Evolutionary conservation across 2,888 invertebrate genomes (phyloP).

Genomic region (Idaea aversata): DNA sequence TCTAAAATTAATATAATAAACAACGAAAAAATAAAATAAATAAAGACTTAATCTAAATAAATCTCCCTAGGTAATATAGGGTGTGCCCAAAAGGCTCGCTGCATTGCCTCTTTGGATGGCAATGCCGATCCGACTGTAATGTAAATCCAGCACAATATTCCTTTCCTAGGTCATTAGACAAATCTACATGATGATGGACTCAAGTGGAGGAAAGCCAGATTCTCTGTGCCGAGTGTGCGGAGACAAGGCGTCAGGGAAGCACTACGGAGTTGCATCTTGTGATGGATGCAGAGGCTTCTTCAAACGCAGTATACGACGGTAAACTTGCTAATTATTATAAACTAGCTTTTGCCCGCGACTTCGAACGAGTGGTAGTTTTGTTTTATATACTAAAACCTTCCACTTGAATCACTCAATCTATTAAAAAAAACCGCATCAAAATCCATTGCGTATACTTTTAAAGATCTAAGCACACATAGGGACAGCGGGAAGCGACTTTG

Average conservation of each 20-base stretch:
- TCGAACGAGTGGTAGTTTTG: too few species aligned
- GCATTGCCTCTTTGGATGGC: not conserved
- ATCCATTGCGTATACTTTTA: too few species aligned
- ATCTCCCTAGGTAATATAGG: too few species aligned
- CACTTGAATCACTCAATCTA: too few species aligned
- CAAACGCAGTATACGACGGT: constrained; percentile 94
- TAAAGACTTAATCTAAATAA: too few species aligned
- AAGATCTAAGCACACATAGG: too few species aligned
- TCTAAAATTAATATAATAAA: too few species aligned
- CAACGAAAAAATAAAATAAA: too few species aligned
- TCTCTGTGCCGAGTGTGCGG: constrained; percentile 92
- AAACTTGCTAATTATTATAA: constrained; percentile 21
- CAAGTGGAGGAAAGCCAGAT: constrained; percentile 73
- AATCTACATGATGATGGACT: constrained; percentile 34
- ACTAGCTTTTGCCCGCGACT: not conserved
- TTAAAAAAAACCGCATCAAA: too few species aligned
- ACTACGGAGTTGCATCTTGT: constrained; percentile 94
- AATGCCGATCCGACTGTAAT: not conserved
- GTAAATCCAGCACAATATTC: not conserved
- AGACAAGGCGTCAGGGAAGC: constrained; percentile 88
- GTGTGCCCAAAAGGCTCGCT: too few species aligned
- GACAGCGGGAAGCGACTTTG: too few species aligned
- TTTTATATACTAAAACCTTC: too few species aligned
- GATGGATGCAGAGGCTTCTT: constrained; percentile 95
- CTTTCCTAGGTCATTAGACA: not conserved